Conservation (phyloP, 1,140 invertebrate genomes). For the Drosophila obscura region DNA sequence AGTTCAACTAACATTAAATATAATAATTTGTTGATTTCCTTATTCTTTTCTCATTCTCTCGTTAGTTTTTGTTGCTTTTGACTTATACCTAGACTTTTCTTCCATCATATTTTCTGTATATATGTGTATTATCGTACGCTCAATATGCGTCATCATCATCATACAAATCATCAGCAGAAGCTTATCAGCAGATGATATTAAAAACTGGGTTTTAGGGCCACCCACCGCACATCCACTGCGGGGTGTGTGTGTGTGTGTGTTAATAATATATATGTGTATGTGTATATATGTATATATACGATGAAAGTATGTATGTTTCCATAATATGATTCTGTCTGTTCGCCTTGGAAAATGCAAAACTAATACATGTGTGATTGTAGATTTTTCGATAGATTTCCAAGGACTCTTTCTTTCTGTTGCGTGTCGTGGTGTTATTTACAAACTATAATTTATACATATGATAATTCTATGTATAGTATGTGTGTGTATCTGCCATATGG, state of each 20-base stretch:
- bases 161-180: constrained; percentile 9
- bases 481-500: constrained; percentile 49
- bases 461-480: constrained; percentile 50
- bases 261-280: too few relatives aligned
- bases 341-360: constrained; percentile 75
- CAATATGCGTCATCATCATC: constrained; percentile 22
- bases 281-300: constrained; percentile 13
- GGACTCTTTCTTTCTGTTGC: constrained; percentile 42
- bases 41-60: constrained; percentile 45
- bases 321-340: constrained; percentile 44
- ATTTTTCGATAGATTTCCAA: constrained; percentile 56
- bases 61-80: constrained; percentile 53
- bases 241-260: too few relatives aligned
- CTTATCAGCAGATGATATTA: constrained; percentile 6
- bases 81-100: constrained; percentile 40
- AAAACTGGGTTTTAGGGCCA: constrained; percentile 42
- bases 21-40: constrained; percentile 66
- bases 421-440: constrained; percentile 70
- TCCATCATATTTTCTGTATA: constrained; percentile 28
- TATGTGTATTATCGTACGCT: constrained; percentile 36
- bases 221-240: constrained; percentile 16
- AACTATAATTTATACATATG: constrained; percentile 65
- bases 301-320: constrained; percentile 25
- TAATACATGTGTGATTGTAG: constrained; percentile 65
- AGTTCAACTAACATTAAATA: constrained; percentile 82